Conservation (phyloP, 2,888 invertebrate genomes). For the Parthenolecanium corni region DNA sequence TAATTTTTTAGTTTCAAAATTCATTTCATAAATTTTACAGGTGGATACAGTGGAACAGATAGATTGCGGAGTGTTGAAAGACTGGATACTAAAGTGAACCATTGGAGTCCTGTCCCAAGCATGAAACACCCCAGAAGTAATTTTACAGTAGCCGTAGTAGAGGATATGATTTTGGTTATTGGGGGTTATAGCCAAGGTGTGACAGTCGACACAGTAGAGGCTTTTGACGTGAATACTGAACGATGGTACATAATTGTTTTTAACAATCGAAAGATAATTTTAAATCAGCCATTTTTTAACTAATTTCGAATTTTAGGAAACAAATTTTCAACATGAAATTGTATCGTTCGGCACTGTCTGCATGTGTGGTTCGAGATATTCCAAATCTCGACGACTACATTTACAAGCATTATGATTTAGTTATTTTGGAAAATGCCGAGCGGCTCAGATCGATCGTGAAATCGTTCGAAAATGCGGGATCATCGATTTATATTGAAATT, state of each 20-base stretch:
- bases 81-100: conserved; percentile 64
- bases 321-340: conserved; percentile 87
- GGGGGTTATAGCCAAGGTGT: conserved; percentile 91
- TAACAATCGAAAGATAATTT: background rate
- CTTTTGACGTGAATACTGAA: conserved; percentile 70
- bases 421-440: conserved; percentile 19
- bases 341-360: conserved; percentile 77
- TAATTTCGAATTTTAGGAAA: conserved; percentile 10
- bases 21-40: too few relatives aligned
- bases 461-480: conserved; percentile 14
- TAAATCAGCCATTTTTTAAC: background rate
- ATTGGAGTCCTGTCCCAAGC: conserved; percentile 71
- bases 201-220: conserved; percentile 86
- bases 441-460: conserved; percentile 12
- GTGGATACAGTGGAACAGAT: conserved; percentile 83
- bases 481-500: conserved; percentile 15
- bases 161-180: conserved; percentile 87
- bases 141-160: conserved; percentile 83
- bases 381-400: conserved; percentile 56
- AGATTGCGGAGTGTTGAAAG: conserved; percentile 82
- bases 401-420: conserved; percentile 18
- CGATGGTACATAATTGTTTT: conserved; percentile 49
- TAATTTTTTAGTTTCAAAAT: too few relatives aligned
- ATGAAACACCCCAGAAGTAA: conserved; percentile 89
- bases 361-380: conserved; percentile 75